Base-by-base conservation (phyloP, 2,797 vertebrate species). In the Sebastes hubbsi region DNA sequence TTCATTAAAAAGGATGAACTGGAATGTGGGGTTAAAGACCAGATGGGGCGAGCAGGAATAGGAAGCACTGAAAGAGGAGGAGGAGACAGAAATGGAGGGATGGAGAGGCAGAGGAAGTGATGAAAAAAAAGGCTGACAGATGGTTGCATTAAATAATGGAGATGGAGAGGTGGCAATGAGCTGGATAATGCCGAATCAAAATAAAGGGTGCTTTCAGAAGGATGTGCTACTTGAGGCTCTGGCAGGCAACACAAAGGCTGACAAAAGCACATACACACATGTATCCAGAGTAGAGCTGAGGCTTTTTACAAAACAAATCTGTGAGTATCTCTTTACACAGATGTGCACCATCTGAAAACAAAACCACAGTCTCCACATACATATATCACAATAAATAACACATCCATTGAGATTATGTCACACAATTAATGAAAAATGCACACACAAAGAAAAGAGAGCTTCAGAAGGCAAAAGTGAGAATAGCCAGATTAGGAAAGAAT, bases 11-110 rank as follows among this genome's bases (percentile, higher is more conserved):
- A 88, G 77, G 78, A 87, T 76, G 90, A 87, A 67, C 65, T 63
- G 82, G 66, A 79, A 87, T 68, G 83, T 36, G 52, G 83, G 92
- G 92, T 92, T 92, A 92, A 93, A 91, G 87, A 93, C 83, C 91
- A 92, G 91, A 92, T 92, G 92, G 93, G 91, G 87, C 89, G 90
- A 94, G 87, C 83, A 67, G 84, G 86, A 90, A 88, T 66, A 80
- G 84, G 84, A 91, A 88, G 82, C 61, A 58, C 10, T 80, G 73
- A 89, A 77, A 71, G 78, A 84, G 72, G 76, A 85, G 75, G 75
- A 87, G 81, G 62, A 77, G 66, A 61, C 55, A 77, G 61, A 73
- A 76, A 77, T 30, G 69, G 62, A 81, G 66, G 75, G 62, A 77
- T 70, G 75, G 75, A 54, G 49, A 77, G 24, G 34, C 34, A 67